These are phyloP conservation scores for Sakesphorus luctuosus DNA, from an alignment of 2,113 vertebrate species.

Conservation along the genomic window DNA sequence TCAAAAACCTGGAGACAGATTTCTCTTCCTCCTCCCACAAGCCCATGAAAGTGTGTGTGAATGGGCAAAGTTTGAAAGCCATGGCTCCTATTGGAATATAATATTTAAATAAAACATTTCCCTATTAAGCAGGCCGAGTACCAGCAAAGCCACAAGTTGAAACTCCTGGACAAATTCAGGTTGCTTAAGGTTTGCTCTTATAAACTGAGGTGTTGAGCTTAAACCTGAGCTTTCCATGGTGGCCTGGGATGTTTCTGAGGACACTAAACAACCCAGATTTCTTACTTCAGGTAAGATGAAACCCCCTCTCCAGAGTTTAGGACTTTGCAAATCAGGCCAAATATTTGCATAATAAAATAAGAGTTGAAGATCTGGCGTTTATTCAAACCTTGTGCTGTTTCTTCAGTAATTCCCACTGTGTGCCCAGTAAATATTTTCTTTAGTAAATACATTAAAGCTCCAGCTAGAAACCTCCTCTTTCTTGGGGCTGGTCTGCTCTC, in stretches of 20 bases:
- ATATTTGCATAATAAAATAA: neutral
- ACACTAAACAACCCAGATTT: neutral
- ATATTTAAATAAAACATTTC: slow-evolving; percentile 39
- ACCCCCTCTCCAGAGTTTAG: neutral
- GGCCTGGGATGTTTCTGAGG: fast-evolving
- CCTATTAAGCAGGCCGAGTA: neutral
- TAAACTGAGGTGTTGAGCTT: neutral
- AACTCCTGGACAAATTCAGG: neutral
- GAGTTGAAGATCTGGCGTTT: neutral
- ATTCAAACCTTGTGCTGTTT: neutral
- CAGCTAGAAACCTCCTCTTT: neutral
- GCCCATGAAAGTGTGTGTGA: neutral
- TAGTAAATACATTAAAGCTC: neutral
- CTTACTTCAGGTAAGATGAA: neutral
- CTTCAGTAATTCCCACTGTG: neutral
- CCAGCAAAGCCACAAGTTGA: neutral
- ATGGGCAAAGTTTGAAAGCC: neutral
- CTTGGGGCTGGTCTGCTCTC: neutral
- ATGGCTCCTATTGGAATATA: neutral
- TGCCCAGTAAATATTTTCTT: neutral
- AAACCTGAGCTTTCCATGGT: fast-evolving
- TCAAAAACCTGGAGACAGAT: slow-evolving; percentile 23
- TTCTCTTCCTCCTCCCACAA: neutral
- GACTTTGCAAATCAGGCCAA: neutral
- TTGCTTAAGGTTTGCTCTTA: neutral